phyloP scores from a whole-genome alignment of 1,140 invertebrate species.

The Batillaria attramentaria region DNA sequence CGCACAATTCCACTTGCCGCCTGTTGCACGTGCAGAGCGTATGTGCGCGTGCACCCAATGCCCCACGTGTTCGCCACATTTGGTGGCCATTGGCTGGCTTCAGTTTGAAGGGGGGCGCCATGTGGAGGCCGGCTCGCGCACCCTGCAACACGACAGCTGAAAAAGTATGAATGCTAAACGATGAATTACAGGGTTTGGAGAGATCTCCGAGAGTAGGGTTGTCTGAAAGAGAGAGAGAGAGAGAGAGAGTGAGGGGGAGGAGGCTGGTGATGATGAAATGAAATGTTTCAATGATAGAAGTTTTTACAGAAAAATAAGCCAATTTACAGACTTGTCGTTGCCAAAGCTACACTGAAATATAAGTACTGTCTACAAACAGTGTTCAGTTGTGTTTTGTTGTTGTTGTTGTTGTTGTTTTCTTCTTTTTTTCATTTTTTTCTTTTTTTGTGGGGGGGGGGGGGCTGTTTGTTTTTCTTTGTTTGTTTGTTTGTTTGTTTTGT shows the following conservation, averaged over 20 bases:
- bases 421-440: no score
- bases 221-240: neutral
- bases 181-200: no score
- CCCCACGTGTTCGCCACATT: conserved; percentile 1
- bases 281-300: neutral
- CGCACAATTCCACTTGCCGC: neutral
- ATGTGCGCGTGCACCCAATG: conserved; percentile 3
- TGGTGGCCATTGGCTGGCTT: conserved; percentile 1
- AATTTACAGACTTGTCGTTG: no score
- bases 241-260: neutral
- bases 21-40: neutral
- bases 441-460: no score
- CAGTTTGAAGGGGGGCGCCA: neutral
- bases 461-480: no score
- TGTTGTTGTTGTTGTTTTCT: no score
- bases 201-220: neutral
- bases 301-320: no score
- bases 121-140: neutral
- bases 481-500: no score
- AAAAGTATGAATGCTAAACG: neutral
- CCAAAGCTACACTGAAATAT: no score
- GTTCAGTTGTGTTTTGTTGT: no score
- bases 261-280: neutral
- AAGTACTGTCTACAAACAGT: no score
- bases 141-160: neutral